Conservation (phyloP, 2,888 invertebrate genomes). For the Tenodera sinensis region DNA sequence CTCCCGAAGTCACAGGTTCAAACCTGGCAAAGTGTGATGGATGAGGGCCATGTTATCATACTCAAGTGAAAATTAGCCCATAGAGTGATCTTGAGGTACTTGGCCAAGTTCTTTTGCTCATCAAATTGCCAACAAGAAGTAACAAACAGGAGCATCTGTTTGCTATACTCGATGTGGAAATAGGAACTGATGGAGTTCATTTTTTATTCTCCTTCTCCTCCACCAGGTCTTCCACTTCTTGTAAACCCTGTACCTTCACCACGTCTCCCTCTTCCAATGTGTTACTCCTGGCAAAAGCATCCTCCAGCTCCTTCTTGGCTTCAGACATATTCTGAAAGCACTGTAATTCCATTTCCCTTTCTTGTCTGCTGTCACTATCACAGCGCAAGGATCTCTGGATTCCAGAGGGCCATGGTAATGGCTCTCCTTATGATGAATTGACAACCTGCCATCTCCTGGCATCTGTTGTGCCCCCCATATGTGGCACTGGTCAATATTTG, state of each 20-base stretch:
- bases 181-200: not conserved
- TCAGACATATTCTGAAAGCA: conserved; percentile 22
- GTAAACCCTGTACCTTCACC: not conserved
- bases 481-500: not conserved
- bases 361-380: conserved; percentile 35
- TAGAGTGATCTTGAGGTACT: conserved; percentile 40
- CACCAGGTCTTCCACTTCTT: conserved; percentile 28
- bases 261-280: not conserved
- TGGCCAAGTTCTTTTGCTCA: conserved; percentile 40
- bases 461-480: not conserved
- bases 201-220: not conserved
- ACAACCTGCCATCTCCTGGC: not conserved
- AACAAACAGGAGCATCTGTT: conserved; percentile 35
- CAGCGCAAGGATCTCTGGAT: conserved; percentile 36
- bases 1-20: too few species aligned
- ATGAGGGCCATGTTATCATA: too few species aligned
- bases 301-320: conserved; percentile 1
- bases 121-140: conserved; percentile 39
- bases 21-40: too few species aligned
- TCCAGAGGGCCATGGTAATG: conserved; percentile 20
- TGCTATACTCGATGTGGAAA: not conserved
- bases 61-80: conserved; percentile 40
- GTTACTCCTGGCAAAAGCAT: conserved; percentile 20
- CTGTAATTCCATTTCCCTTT: conserved; percentile 31
- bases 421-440: conserved; percentile 32